A percentile compares a stretch with the other conserved stretches of the same genome.
Conservation (phyloP, 2,888 invertebrate species). For the Chaetoderma sp. region DNA sequence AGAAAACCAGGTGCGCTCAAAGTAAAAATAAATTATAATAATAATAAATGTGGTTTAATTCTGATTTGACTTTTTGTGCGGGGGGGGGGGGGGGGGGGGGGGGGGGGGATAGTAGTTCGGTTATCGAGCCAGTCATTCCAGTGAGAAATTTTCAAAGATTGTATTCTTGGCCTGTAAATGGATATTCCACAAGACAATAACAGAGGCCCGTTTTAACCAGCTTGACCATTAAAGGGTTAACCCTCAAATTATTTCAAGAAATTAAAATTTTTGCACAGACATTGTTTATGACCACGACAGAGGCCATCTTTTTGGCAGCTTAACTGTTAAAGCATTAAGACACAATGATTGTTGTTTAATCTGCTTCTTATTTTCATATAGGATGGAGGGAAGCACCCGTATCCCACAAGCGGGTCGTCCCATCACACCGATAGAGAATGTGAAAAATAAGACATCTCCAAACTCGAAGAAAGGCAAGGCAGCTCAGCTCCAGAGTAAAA, state of each 20-base stretch:
- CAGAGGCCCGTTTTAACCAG: too few species aligned
- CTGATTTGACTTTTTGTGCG: conserved; percentile 28
- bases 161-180: too few species aligned
- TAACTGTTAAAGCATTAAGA: too few species aligned
- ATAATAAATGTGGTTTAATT: background rate
- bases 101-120: too few species aligned
- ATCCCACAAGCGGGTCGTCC: conserved; percentile 45
- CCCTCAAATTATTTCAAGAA: too few species aligned
- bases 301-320: too few species aligned
- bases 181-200: too few species aligned
- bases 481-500: conserved; percentile 14
- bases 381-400: conserved; percentile 56
- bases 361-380: conserved; percentile 17
- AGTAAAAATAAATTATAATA: background rate
- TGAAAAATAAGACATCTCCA: conserved; percentile 45
- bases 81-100: conserved; percentile 44
- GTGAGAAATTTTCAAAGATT: too few species aligned
- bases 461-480: conserved; percentile 33
- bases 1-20: conserved; percentile 63
- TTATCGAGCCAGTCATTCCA: too few species aligned
- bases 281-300: too few species aligned
- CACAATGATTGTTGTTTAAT: background rate
- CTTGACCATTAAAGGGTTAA: too few species aligned
- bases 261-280: background rate
- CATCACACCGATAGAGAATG: conserved; percentile 55